phyloP scores from a whole-genome alignment of 2,113 vertebrate species.

The Lepus europaeus region DNA sequence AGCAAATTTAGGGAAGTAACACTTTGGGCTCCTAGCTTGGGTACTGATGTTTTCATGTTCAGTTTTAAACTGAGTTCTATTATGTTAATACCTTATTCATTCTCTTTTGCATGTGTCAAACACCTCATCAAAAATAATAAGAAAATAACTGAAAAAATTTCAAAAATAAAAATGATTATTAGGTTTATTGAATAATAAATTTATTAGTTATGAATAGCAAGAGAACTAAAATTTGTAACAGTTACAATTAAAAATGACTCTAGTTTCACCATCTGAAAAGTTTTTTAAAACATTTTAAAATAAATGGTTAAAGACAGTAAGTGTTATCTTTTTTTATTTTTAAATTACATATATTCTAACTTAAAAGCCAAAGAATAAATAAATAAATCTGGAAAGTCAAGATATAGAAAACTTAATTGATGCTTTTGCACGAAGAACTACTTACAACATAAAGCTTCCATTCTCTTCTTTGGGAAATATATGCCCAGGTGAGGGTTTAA shows the following conservation, averaged over 20 bases:
- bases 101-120: background rate
- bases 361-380: slow-evolving; percentile 8
- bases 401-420: background rate
- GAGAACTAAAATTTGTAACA: background rate
- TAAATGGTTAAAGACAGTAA: background rate
- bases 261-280: background rate
- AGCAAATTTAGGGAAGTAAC: background rate
- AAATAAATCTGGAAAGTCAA: background rate
- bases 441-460: background rate
- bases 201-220: background rate
- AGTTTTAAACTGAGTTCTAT: background rate
- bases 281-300: background rate
- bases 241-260: background rate
- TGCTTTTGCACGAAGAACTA: background rate
- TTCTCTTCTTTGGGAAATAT: background rate
- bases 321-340: background rate
- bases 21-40: background rate
- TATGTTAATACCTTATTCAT: background rate
- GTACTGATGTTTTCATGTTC: background rate
- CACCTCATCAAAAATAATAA: background rate
- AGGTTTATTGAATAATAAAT: background rate
- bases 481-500: background rate
- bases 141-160: background rate
- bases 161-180: background rate
- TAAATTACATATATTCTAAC: background rate